Percentiles rank a stretch among this genome's conserved stretches.
These are phyloP conservation scores for Melitaea athalia DNA, from an alignment of 2,888 invertebrate genomes.

Conservation along the genomic window DNA sequence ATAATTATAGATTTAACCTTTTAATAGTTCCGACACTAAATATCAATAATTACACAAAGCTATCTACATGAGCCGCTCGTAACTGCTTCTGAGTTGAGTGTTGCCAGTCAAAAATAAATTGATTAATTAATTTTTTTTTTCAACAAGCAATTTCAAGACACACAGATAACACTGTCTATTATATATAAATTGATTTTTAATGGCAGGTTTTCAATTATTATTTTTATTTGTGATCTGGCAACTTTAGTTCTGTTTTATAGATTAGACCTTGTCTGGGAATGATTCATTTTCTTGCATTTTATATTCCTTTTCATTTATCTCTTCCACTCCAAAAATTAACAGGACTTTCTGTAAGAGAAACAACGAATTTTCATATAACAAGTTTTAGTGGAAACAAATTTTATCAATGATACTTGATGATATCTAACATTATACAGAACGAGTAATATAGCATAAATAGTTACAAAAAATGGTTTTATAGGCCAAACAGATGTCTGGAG, in stretches of 20 bases:
- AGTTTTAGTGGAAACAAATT: too few species aligned
- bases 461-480: too few species aligned
- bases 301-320: slow-evolving; percentile 60
- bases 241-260: slow-evolving; percentile 52
- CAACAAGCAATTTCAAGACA: slow-evolving; percentile 20
- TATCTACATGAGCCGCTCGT: slow-evolving; percentile 80
- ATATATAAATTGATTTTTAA: slow-evolving; percentile 25
- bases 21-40: slow-evolving; percentile 75
- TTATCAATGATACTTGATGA: too few species aligned
- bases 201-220: slow-evolving; percentile 39
- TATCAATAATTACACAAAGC: slow-evolving; percentile 81
- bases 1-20: slow-evolving; percentile 50
- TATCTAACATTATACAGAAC: too few species aligned
- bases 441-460: too few species aligned
- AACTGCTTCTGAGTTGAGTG: slow-evolving; percentile 49
- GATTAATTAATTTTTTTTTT: slow-evolving; percentile 7
- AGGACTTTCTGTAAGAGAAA: slow-evolving; percentile 63
- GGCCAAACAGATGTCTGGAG: too few species aligned
- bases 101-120: slow-evolving; percentile 41
- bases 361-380: not conserved
- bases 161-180: slow-evolving; percentile 43
- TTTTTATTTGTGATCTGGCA: slow-evolving; percentile 56
- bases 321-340: slow-evolving; percentile 65
- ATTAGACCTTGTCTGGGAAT: slow-evolving; percentile 72
- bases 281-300: slow-evolving; percentile 74